A percentile compares a stretch with the other conserved stretches of the same genome.
Conservation (phyloP, 2,888 invertebrate species). For the Drosophila emarginata region DNA sequence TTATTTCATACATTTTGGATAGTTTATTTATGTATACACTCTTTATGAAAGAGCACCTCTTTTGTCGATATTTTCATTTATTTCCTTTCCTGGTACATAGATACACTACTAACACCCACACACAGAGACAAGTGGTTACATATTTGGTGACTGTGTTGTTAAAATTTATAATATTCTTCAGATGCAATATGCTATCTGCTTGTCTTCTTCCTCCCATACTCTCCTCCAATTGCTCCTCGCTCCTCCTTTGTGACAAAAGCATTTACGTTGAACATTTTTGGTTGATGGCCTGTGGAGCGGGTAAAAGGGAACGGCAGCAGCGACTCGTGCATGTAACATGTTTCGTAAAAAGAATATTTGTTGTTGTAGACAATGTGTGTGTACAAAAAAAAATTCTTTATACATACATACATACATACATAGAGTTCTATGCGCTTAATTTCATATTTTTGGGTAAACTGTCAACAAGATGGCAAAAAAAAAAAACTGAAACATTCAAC, state of each 20-base stretch:
- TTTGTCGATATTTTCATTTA: not conserved
- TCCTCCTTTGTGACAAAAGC: constrained; percentile 41
- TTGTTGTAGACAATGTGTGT: constrained; percentile 7
- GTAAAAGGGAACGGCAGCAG: constrained; percentile 16
- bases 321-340: constrained; percentile 41
- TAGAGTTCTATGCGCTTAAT: constrained; percentile 30
- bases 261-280: constrained; percentile 30
- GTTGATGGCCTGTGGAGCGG: constrained; percentile 2
- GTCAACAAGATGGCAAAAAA: not conserved
- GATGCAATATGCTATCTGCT: constrained; percentile 54
- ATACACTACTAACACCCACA: not conserved
- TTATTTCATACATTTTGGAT: too few species aligned
- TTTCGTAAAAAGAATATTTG: constrained; percentile 2
- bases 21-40: not conserved
- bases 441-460: constrained; percentile 6
- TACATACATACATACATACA: not conserved
- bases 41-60: not conserved
- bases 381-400: constrained; percentile 5
- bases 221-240: constrained; percentile 24
- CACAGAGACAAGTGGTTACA: not conserved
- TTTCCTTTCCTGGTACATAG: not conserved
- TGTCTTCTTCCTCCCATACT: constrained; percentile 14
- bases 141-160: constrained; percentile 35
- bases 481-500: not conserved
- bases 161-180: constrained; percentile 66